Evolutionary conservation across 2,113 vertebrate species (phyloP), one percentile per base, ranked within the genome.

Genomic region (Actenoides hombroni): DNA sequence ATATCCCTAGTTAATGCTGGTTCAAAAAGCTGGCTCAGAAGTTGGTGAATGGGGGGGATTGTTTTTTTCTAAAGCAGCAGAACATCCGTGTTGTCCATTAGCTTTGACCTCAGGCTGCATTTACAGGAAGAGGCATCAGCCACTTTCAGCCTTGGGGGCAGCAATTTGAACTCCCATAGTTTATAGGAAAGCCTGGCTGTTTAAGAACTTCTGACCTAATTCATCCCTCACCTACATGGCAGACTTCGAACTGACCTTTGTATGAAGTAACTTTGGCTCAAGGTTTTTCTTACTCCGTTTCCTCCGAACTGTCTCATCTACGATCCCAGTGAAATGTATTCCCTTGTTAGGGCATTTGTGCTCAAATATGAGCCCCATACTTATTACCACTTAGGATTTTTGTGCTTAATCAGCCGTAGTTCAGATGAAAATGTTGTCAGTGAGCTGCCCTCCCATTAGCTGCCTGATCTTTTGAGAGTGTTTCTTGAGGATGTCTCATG

Each of bases 161-260:
- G 74, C 31, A 1, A 71, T 88, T 48, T 86, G 86, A 95, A 44
- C 93, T 88, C 59, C 76, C 20, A 28, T 79, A 39, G 88, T 96
- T 96, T 93, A 94, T 83, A 53, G 56, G 61, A 94, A 49, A 86
- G 54, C 65, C 33, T 78, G 68, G 21, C 59, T 93, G 94, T 90
- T 95, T 84, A 87, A 92, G 75, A 82, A 71, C 46, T 19, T 31
- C 31, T 84, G 85, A 65, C 74, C 75, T 86, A 69, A 83, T 69
- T 88, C 3, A 57, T 64, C 69, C 40, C 57, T 81, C 44, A 5
- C 28, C 39, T 75, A 42, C 13, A 56, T 26, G 65, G 54, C 82
- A 75, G 42, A 90, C 69, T 70, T 61, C 28, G 42, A 67, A 18
- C n/a, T 83, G 79, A 93, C 86, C 91, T 90, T 88, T 90, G n/a